Evolutionary conservation across 23 tunicate genomes (phyloP).

Genomic region (Trididemnum clinides): DNA sequence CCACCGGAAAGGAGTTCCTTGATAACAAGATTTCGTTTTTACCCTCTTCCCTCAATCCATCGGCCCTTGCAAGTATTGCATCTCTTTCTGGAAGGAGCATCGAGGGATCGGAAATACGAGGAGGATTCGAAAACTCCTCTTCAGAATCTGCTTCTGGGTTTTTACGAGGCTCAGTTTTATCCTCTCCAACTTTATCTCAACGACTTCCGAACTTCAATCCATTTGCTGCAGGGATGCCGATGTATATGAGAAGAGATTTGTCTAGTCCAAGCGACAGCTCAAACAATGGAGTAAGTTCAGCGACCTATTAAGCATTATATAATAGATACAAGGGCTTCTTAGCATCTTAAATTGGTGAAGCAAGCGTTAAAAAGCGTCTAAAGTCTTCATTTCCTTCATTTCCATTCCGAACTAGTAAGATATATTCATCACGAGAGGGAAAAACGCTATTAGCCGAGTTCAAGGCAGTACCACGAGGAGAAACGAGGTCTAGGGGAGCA

Average conservation of each 20-base stretch:
- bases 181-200: neutral
- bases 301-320: no score
- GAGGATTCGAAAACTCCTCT: neutral
- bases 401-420: no score
- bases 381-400: no score
- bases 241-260: constrained; percentile 27
- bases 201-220: neutral
- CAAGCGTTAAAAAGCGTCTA: no score
- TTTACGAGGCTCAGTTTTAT: neutral
- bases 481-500: no score
- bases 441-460: no score
- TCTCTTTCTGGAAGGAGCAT: neutral
- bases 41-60: neutral
- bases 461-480: no score
- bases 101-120: neutral
- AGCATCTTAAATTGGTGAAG: no score
- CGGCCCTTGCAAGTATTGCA: neutral
- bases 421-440: no score
- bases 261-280: constrained; percentile 43
- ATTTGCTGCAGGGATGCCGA: constrained; percentile 25
- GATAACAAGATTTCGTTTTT: neutral
- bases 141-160: neutral
- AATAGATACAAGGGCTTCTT: no score
- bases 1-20: neutral
- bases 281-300: constrained; percentile 50